Evolutionary conservation across 2,888 invertebrate species (phyloP).

Genomic region (Sinodicranocentrus sp.): DNA sequence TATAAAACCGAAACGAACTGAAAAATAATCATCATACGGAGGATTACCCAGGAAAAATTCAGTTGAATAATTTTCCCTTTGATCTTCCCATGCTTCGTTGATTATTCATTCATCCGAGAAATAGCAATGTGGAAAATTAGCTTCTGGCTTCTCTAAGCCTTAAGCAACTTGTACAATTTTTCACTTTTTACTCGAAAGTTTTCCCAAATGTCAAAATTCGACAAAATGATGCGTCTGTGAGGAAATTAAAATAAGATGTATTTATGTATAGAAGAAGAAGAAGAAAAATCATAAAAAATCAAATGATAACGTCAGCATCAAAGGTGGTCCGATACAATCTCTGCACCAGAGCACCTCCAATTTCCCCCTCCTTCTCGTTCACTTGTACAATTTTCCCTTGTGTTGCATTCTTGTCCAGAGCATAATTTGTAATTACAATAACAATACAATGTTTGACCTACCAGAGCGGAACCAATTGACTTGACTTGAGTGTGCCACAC

Average conservation of each 20-base stretch:
- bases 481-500: slow-evolving; percentile 57
- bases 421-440: slow-evolving; percentile 56
- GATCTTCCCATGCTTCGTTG: slow-evolving; percentile 46
- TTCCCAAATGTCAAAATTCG: no score
- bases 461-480: slow-evolving; percentile 76
- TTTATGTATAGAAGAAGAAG: no score
- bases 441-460: slow-evolving; percentile 74
- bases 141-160: no score
- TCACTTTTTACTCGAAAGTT: no score
- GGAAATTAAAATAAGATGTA: no score
- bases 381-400: slow-evolving; percentile 48
- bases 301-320: slow-evolving; percentile 65
- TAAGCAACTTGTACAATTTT: no score
- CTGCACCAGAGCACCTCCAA: slow-evolving; percentile 26
- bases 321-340: slow-evolving; percentile 70
- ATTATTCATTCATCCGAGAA: slow-evolving; percentile 28
- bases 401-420: slow-evolving; percentile 6
- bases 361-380: slow-evolving; percentile 50
- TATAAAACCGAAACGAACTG: no score
- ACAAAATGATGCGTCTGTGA: no score
- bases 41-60: not conserved
- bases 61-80: slow-evolving; percentile 23
- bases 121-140: no score
- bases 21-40: not conserved
- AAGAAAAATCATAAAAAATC: slow-evolving; percentile 31